A percentile compares a stretch with the other conserved stretches of the same genome.
Conservation (phyloP, 1,140 invertebrate genomes). For the Brachionus koreanus region DNA sequence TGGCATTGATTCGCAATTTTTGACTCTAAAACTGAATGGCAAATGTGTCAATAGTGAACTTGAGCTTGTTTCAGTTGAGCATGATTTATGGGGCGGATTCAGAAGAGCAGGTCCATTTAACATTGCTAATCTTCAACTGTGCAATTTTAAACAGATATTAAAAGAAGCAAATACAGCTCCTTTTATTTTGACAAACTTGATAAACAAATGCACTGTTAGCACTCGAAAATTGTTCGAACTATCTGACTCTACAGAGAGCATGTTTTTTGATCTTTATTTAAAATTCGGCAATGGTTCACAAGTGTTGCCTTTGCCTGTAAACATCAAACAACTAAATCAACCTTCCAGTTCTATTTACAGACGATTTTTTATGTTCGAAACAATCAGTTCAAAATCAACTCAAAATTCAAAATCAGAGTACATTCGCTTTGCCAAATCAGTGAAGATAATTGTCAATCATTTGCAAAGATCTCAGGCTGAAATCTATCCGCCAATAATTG, state of each 20-base stretch:
- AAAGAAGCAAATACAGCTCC: neutral
- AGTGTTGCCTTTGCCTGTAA: neutral
- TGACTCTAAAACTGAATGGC: neutral
- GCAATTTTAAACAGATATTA: neutral
- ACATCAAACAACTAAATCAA: neutral
- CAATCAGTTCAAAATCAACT: neutral
- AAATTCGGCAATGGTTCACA: neutral
- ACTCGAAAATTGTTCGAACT: neutral
- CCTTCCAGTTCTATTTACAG: neutral
- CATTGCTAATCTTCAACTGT: neutral
- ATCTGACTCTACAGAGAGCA: neutral
- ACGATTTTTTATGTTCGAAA: conserved; percentile 34
- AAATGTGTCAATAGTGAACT: neutral
- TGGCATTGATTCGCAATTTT: neutral
- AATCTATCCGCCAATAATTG: conserved; percentile 27
- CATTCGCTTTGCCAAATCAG: conserved; percentile 30
- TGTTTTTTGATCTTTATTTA: conserved; percentile 4
- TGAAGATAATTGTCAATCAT: neutral
- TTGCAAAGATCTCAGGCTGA: neutral
- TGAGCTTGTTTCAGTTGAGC: neutral
- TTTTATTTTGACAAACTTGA: neutral
- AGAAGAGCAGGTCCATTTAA: neutral
- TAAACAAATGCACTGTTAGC: neutral
- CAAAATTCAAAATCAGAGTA: neutral
- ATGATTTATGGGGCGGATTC: neutral